Conservation (phyloP, 2,888 invertebrate species). For the Dyspetes luteomarginatus region DNA sequence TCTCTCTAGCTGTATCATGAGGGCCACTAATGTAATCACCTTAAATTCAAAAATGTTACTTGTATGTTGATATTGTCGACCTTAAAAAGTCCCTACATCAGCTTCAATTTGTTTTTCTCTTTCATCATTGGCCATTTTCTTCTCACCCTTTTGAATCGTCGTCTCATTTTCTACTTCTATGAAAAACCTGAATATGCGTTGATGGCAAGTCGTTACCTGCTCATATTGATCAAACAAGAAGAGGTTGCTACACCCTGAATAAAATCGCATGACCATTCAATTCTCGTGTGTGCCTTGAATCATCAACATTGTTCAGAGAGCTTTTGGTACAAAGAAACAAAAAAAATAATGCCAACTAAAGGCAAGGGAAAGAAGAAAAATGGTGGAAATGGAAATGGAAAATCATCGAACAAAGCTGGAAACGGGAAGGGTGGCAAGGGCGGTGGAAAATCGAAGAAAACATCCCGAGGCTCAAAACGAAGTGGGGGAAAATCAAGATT, state of each 20-base stretch:
- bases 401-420: constrained; percentile 67
- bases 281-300: neutral
- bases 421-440: constrained; percentile 78
- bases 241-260: neutral
- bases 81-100: no score
- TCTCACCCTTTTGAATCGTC: no score
- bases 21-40: no score
- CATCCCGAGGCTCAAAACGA: constrained; percentile 83
- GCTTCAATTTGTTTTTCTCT: no score
- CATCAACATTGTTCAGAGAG: neutral
- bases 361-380: constrained; percentile 71
- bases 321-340: neutral
- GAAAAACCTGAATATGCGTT: no score
- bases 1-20: no score
- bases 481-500: constrained; percentile 87
- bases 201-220: neutral
- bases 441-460: constrained; percentile 84
- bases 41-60: no score
- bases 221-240: constrained; percentile 3
- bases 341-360: constrained; percentile 59
- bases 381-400: constrained; percentile 68
- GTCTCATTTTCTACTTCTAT: no score
- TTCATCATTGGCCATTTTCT: no score
- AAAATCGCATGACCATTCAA: neutral
- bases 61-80: no score